Evolutionary conservation across 2,888 invertebrate genomes (phyloP).

Genomic region (Coenonympha arcania): DNA sequence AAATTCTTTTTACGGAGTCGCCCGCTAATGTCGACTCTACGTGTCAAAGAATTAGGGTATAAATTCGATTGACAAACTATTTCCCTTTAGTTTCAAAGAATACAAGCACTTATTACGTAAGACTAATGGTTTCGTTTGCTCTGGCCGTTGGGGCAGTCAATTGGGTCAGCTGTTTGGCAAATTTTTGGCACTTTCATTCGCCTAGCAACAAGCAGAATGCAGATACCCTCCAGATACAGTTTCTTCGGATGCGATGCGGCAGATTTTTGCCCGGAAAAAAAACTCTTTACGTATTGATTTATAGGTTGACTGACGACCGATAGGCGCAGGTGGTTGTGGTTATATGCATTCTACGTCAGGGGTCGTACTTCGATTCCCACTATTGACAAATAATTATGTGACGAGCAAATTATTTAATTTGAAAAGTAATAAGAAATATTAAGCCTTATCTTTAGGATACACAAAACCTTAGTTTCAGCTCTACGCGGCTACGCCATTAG

Average conservation of each 20-base stretch:
- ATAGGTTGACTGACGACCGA: too few relatives aligned
- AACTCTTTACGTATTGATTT: too few relatives aligned
- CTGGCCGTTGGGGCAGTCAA: slow-evolving; percentile 11
- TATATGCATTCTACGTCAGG: too few relatives aligned
- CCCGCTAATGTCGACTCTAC: not conserved
- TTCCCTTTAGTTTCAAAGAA: not conserved
- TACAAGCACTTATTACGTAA: not conserved
- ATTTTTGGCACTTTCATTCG: slow-evolving; percentile 37
- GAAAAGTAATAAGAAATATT: not conserved
- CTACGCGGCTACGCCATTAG: too few relatives aligned
- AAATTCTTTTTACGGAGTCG: too few relatives aligned
- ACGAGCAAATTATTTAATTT: too few relatives aligned
- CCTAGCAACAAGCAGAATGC: slow-evolving; percentile 32
- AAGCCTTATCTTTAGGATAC: not conserved
- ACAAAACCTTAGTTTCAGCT: not conserved
- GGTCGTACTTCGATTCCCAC: too few relatives aligned
- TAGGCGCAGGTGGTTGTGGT: too few relatives aligned
- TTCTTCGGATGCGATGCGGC: slow-evolving; percentile 3
- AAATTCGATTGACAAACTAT: not conserved
- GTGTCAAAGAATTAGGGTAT: not conserved
- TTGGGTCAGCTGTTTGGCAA: slow-evolving; percentile 33
- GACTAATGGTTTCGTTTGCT: not conserved
- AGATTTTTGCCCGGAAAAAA: too few relatives aligned
- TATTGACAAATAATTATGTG: too few relatives aligned
- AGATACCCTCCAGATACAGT: too few relatives aligned